A percentile compares a stretch with the other conserved stretches of the same genome.
These are phyloP conservation scores for Lycaon pictus DNA, from an alignment of 2,113 vertebrate species.

Conservation along the genomic window DNA sequence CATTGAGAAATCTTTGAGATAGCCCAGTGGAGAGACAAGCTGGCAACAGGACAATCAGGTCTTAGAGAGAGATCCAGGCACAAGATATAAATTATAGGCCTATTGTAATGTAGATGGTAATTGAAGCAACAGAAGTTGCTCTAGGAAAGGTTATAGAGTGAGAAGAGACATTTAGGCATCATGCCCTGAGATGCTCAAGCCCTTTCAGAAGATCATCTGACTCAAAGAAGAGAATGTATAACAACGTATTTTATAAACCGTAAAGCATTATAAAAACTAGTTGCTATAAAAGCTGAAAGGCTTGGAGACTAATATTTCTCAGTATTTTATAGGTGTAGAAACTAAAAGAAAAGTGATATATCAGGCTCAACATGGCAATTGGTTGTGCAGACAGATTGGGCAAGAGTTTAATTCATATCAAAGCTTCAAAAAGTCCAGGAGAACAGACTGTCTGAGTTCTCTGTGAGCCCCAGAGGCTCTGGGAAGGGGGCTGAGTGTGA, in stretches of 20 bases:
- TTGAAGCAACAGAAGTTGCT: neutral
- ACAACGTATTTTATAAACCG: neutral
- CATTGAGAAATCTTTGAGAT: neutral
- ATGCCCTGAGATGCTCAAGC: neutral
- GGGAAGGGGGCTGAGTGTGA: slow-evolving; percentile 41
- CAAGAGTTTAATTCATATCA: neutral
- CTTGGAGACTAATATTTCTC: neutral
- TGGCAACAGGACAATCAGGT: neutral
- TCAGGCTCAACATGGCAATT: neutral
- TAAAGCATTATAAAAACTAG: neutral
- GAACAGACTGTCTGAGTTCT: slow-evolving; percentile 13
- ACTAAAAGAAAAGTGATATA: slow-evolving; percentile 15
- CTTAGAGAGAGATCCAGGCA: neutral
- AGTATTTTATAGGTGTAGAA: neutral
- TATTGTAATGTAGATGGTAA: neutral
- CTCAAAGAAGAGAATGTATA: neutral
- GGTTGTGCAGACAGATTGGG: neutral
- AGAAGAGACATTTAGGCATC: neutral
- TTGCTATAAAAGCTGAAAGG: neutral
- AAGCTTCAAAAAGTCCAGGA: neutral
- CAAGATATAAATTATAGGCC: neutral
- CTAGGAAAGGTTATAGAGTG: neutral
- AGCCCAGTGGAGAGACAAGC: neutral
- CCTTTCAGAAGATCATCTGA: neutral
- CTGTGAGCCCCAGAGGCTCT: neutral